phyloP scores from a whole-genome alignment of 2,888 invertebrate genomes.

The Thereva nobilitata region DNA sequence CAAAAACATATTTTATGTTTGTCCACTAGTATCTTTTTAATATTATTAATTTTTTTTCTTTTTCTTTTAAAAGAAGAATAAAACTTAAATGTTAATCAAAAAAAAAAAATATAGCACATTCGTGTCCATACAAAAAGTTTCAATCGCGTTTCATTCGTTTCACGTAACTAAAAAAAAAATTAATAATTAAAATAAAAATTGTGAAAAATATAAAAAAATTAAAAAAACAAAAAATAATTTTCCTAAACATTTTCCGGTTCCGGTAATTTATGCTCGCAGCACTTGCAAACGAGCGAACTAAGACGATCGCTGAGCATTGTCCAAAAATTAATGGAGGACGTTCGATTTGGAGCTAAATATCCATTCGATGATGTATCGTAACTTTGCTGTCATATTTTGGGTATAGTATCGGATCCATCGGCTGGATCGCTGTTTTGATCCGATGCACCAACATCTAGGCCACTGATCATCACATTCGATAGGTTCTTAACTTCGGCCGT shows the following conservation, averaged over 20 bases:
- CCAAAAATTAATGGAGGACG: slow-evolving; percentile 53
- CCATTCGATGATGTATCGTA: slow-evolving; percentile 53
- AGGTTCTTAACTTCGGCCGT: slow-evolving; percentile 46
- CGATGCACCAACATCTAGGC: neutral
- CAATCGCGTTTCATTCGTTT: no score
- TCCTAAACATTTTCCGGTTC: slow-evolving; percentile 57
- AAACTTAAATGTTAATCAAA: neutral
- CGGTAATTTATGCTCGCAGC: slow-evolving; percentile 57
- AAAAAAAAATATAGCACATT: neutral
- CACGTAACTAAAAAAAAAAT: no score
- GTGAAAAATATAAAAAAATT: no score
- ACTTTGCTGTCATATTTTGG: slow-evolving; percentile 58
- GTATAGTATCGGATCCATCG: slow-evolving; percentile 46
- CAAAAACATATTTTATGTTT: no score
- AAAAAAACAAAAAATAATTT: neutral
- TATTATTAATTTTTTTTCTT: no score
- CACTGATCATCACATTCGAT: slow-evolving; percentile 45
- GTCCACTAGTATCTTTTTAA: no score
- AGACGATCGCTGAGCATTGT: slow-evolving; percentile 55
- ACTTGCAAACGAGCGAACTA: slow-evolving; percentile 56
- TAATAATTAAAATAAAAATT: no score
- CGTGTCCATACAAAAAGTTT: neutral
- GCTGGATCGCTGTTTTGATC: slow-evolving; percentile 41
- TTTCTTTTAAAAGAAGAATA: no score
- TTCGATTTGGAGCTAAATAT: slow-evolving; percentile 31